Evolutionary conservation across 2,888 invertebrate genomes (phyloP).

Genomic region (Cybosia mesomella): DNA sequence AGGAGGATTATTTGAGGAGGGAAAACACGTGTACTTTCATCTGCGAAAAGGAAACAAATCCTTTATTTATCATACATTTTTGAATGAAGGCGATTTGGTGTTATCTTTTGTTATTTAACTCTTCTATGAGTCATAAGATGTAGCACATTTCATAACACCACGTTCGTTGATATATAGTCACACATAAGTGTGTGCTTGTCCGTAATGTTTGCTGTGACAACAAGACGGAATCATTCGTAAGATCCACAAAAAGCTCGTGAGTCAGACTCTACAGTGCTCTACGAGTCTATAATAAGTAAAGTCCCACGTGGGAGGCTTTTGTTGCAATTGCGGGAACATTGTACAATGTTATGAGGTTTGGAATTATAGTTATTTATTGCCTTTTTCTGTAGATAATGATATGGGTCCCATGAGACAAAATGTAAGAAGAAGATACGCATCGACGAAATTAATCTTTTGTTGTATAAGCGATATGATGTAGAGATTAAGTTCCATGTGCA

Average conservation of each 20-base stretch:
- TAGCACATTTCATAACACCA: conserved; percentile 36
- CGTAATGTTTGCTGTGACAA: conserved; percentile 59
- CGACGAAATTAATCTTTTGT: neutral
- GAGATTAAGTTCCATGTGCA: neutral
- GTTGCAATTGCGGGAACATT: conserved; percentile 31
- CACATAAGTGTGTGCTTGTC: conserved; percentile 21
- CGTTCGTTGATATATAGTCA: conserved; percentile 32
- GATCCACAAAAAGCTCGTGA: conserved; percentile 47
- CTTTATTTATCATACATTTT: neutral
- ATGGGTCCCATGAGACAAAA: neutral
- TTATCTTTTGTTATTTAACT: conserved; percentile 14
- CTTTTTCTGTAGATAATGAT: conserved; percentile 9
- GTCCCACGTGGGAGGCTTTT: conserved; percentile 29
- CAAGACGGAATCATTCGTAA: conserved; percentile 44
- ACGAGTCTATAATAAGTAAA: conserved; percentile 29
- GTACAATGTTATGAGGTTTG: conserved; percentile 41
- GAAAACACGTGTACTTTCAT: neutral
- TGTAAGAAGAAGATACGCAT: neutral
- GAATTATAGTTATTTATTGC: conserved; percentile 37
- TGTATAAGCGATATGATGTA: neutral
- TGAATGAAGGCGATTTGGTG: conserved; percentile 7
- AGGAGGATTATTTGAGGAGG: too few relatives aligned
- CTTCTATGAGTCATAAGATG: conserved; percentile 43
- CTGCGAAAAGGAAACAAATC: neutral
- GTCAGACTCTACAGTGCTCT: conserved; percentile 29